Percentiles rank a stretch among this genome's conserved stretches.
phyloP scores from a whole-genome alignment of 2,797 vertebrate genomes.

The Muscicapa comitata region DNA sequence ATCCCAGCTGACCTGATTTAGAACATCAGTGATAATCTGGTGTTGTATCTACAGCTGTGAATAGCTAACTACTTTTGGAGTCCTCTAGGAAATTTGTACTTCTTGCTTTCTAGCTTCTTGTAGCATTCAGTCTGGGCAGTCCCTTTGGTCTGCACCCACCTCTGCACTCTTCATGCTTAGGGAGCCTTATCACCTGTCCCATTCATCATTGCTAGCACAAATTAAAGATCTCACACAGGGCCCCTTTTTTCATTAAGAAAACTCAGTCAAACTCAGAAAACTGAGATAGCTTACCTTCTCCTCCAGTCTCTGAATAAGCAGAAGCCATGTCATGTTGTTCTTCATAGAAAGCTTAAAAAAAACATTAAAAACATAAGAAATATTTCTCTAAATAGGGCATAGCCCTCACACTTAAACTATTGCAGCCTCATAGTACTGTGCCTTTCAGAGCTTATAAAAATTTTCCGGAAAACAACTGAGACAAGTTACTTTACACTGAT shows the following conservation, averaged over 20 bases:
- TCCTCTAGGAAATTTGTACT: background rate
- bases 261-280: background rate
- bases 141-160: background rate
- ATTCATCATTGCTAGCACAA: background rate
- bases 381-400: background rate
- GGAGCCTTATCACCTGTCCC: background rate
- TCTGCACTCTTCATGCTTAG: background rate
- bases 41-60: background rate
- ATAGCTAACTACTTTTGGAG: background rate
- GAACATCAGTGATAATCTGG: background rate
- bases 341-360: background rate
- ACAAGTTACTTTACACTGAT: background rate
- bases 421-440: background rate
- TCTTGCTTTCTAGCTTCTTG: background rate
- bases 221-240: background rate
- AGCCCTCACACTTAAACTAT: background rate
- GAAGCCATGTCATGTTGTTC: background rate
- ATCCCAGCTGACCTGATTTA: background rate
- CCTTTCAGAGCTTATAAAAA: background rate
- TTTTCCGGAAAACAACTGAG: background rate
- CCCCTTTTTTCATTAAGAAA: background rate
- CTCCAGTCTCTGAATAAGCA: background rate
- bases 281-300: background rate
- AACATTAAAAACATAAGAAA: background rate
- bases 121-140: accelerated